Percentiles rank a stretch among this genome's conserved stretches.
Evolutionary conservation across 2,888 invertebrate genomes (phyloP).

Genomic region (Rhagium mordax): DNA sequence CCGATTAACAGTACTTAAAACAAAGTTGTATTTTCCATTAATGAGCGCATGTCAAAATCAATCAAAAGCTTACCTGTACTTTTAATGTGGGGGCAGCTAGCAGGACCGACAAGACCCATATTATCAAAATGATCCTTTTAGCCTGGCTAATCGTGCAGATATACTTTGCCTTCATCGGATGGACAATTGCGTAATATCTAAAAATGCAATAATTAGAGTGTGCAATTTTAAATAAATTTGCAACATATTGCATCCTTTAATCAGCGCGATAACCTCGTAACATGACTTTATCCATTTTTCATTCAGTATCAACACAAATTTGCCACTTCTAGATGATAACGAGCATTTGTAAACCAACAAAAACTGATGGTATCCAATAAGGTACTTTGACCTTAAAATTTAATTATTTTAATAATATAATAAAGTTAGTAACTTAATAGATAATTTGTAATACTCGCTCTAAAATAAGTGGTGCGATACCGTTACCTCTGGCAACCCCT

Average conservation of each 20-base stretch:
- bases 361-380: no score
- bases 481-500: no score
- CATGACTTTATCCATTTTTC: not conserved
- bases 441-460: no score
- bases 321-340: not conserved
- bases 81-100: constrained; percentile 76
- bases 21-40: no score
- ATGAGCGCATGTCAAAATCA: not conserved
- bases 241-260: not conserved
- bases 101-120: constrained; percentile 76
- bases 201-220: not conserved
- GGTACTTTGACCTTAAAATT: no score
- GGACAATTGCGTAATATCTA: constrained; percentile 81
- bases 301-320: not conserved
- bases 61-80: constrained; percentile 72
- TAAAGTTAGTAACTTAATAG: no score
- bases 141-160: constrained; percentile 79
- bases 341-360: not conserved
- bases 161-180: constrained; percentile 80
- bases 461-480: no score
- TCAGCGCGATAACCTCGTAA: not conserved
- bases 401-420: no score
- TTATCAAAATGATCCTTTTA: constrained; percentile 74
- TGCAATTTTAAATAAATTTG: constrained; percentile 22
- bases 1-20: no score